Percentiles rank a stretch among this genome's conserved stretches.
Conservation (phyloP, 2,797 vertebrate species). For the Astyanax mexicanus region DNA sequence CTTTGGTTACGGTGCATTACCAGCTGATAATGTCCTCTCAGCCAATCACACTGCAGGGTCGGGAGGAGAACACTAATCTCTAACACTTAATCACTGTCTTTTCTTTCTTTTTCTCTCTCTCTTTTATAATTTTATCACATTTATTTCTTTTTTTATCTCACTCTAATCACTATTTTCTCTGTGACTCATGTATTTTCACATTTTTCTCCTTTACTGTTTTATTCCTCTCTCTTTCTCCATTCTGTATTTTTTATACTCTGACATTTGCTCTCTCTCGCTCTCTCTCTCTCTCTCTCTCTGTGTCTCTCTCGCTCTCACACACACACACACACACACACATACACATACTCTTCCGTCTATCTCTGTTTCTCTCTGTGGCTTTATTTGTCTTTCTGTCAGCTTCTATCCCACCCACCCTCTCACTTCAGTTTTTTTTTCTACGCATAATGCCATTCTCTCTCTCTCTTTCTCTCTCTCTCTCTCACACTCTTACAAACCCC, state of each 20-base stretch:
- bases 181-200: not conserved
- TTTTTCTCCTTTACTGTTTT: not conserved
- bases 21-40: no score
- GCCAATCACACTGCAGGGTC: no score
- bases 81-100: not conserved
- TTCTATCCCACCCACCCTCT: not conserved
- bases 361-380: conserved; percentile 4
- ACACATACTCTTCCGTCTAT: not conserved
- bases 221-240: not conserved
- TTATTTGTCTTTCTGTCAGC: not conserved
- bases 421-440: not conserved
- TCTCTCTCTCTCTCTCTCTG: not conserved
- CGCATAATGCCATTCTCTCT: not conserved
- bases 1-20: no score
- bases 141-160: no score
- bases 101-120: not conserved
- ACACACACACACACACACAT: not conserved
- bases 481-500: not conserved
- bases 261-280: not conserved
- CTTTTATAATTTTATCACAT: not conserved
- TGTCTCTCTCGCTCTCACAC: not conserved
- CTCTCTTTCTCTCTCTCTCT: conserved; percentile 10
- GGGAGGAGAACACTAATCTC: no score
- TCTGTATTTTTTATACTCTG: no score
- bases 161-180: not conserved